Evolutionary conservation across 2,888 invertebrate genomes (phyloP).

Genomic region (Rhogogaster chlorosoma): DNA sequence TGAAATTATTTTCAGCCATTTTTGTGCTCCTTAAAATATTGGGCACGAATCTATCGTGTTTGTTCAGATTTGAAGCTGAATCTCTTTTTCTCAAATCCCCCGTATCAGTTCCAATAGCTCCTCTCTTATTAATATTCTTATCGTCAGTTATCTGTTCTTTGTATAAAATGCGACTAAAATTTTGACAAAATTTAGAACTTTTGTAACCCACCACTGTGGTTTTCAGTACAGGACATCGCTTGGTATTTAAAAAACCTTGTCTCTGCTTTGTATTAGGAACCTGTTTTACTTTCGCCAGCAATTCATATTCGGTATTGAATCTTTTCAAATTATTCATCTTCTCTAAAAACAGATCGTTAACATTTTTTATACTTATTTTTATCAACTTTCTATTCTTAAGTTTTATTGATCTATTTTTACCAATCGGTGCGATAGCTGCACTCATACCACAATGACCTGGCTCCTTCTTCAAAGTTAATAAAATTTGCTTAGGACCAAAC

Average conservation of each 20-base stretch:
- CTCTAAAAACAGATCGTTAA: neutral
- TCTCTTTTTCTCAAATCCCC: neutral
- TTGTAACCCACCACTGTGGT: neutral
- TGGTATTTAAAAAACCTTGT: neutral
- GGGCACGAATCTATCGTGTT: slow-evolving; percentile 24
- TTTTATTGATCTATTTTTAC: neutral
- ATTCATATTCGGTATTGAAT: neutral
- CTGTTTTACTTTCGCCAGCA: neutral
- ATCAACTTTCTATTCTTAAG: slow-evolving; percentile 1
- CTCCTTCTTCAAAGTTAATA: slow-evolving; percentile 8
- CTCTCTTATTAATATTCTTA: neutral
- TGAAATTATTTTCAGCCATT: slow-evolving; percentile 6
- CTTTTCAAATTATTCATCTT: neutral
- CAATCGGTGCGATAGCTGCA: neutral
- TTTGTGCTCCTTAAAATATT: slow-evolving; percentile 32
- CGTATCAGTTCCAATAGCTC: neutral
- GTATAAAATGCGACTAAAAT: neutral
- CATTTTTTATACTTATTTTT: neutral
- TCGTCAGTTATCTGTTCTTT: neutral
- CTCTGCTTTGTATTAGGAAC: neutral
- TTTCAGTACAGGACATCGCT: neutral
- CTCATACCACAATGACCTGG: neutral
- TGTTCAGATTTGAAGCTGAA: neutral
- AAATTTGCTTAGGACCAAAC: neutral
- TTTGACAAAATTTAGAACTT: neutral